Evolutionary conservation across 2,888 invertebrate genomes (phyloP), one percentile per base, ranked within the genome.

Genomic region (Papilio elwesi): DNA sequence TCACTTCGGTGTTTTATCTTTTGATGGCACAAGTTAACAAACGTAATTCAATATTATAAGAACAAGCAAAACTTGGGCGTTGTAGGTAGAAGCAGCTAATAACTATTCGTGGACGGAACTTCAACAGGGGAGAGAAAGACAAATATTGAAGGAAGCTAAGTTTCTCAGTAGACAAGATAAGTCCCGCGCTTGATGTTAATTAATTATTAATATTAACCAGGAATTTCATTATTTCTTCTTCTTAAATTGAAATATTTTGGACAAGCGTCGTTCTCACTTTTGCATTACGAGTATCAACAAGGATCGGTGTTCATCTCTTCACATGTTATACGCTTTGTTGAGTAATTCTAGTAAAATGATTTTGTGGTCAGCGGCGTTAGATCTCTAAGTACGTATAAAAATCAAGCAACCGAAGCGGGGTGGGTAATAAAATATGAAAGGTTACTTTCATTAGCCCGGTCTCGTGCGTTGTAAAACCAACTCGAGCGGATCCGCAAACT

Each of bases 341-440:
- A 43, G 62, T 62, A 15, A 43, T 47, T 43, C 26, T n/a, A 47
- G 13, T 67, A 26, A 57, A 67, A 67, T 36, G 26, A 43, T 51
- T 13, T 43, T 70, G 16, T 43, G 13, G 59, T 1, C 59, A 43
- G 15, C n/a, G 13, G 7, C 65, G 43, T 64, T 49, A 65, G 47
- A 64, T 70, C 69, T 59, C 51, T 57, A 53, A 51, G 38, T 51
- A 70, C 38, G 47, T 78, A 79, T 79, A 77, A 80, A 79, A 82
- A 79, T 78, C 78, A 78, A 79, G 78, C 82, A 84, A 82, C 80
- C 78, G 80, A 81, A 82, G 83, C 87, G 85, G 85, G 89, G 86
- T 85, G 85, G 82, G 83, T 88, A 86, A 88, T 92, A 90, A 92
- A 92, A 89, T 87, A 87, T 84, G 86, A 88, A 84, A 87, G 87